Evolutionary conservation across 2,797 vertebrate species (phyloP).

Genomic region (Poecile montanus): DNA sequence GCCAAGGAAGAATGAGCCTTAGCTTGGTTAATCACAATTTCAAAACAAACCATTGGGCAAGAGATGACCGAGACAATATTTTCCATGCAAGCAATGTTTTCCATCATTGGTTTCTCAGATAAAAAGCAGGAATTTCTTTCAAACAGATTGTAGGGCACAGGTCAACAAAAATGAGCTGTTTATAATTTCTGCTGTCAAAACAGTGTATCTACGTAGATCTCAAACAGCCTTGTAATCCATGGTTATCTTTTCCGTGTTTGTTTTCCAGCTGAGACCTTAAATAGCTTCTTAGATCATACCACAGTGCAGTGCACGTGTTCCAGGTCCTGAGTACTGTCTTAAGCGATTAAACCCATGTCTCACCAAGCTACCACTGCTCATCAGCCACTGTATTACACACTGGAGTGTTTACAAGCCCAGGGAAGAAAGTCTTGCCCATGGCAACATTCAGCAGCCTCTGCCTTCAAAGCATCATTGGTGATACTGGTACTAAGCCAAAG

Average conservation of each 20-base stretch:
- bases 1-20: conserved; percentile 14
- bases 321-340: neutral
- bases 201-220: neutral
- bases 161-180: conserved; percentile 49
- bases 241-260: conserved; percentile 23
- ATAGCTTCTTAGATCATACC: neutral
- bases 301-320: neutral
- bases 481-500: neutral
- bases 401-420: neutral
- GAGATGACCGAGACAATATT: conserved; percentile 1
- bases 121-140: conserved; percentile 30
- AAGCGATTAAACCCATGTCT: neutral
- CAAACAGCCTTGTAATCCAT: neutral
- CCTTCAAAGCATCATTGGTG: neutral
- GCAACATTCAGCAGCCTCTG: neutral
- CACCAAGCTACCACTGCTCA: neutral
- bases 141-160: conserved; percentile 29
- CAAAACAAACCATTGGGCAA: conserved; percentile 37
- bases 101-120: neutral
- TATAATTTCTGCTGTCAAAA: conserved; percentile 53
- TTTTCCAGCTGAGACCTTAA: conserved; percentile 32
- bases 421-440: neutral
- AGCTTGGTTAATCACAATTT: conserved; percentile 2
- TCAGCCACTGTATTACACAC: neutral
- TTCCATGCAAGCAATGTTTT: conserved; percentile 51